phyloP scores from a whole-genome alignment of 2,797 vertebrate genomes.

The Gobionotothen gibberifrons region DNA sequence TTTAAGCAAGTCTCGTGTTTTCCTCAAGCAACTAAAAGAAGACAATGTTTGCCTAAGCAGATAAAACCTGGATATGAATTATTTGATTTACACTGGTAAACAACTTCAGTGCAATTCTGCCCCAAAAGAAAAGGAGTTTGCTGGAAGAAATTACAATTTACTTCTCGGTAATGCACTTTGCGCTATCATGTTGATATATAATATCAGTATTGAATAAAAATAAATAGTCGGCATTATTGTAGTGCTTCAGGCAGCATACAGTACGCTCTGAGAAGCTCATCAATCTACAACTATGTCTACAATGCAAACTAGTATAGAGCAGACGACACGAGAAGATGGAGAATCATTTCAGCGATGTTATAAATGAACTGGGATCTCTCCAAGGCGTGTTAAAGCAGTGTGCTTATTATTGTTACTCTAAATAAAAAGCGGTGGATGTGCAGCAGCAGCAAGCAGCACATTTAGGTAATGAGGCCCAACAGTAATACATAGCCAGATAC shows the following conservation, averaged over 20 bases:
- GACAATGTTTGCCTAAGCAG: neutral
- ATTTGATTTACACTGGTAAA: constrained; percentile 1
- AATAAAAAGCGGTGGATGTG: constrained; percentile 27
- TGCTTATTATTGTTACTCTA: constrained; percentile 29
- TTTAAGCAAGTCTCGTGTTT: constrained; percentile 36
- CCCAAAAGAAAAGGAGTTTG: constrained; percentile 43
- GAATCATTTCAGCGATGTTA: constrained; percentile 4
- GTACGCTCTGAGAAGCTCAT: constrained; percentile 52
- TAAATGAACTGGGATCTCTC: neutral
- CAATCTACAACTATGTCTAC: constrained; percentile 52
- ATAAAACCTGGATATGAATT: constrained; percentile 6
- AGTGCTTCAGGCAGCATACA: constrained; percentile 54
- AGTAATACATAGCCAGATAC: constrained; percentile 64
- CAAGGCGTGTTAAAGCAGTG: neutral
- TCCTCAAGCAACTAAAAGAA: neutral
- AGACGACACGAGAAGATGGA: constrained; percentile 21
- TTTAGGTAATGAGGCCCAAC: constrained; percentile 70
- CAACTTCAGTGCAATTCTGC: constrained; percentile 6
- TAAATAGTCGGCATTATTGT: constrained; percentile 65
- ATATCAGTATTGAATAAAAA: constrained; percentile 62
- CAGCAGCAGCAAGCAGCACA: constrained; percentile 19
- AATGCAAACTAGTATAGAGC: constrained; percentile 19
- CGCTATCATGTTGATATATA: constrained; percentile 53
- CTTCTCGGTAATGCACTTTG: constrained; percentile 33
- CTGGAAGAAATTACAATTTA: constrained; percentile 57